These are phyloP conservation scores for Mimumesa dahlbomi DNA, from an alignment of 2,888 invertebrate species.

Conservation along the genomic window DNA sequence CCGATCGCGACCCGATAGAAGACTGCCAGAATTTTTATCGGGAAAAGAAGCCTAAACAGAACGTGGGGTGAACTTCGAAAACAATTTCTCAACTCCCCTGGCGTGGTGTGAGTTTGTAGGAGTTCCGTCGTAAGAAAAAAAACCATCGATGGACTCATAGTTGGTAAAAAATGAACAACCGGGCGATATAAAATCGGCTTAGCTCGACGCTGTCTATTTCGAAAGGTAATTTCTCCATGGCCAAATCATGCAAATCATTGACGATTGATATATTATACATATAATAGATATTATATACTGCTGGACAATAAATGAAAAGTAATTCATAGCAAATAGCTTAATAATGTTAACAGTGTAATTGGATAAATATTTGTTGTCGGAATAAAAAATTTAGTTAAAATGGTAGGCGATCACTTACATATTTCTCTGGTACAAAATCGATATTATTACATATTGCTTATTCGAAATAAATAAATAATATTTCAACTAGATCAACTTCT, in stretches of 20 bases:
- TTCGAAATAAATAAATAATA: too few relatives aligned
- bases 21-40: constrained; percentile 37
- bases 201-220: constrained; percentile 14
- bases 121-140: constrained; percentile 26
- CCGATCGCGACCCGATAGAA: constrained; percentile 14
- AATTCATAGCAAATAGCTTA: neutral
- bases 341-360: too few relatives aligned
- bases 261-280: too few relatives aligned
- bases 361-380: too few relatives aligned
- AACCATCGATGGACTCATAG: constrained; percentile 24
- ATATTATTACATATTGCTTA: too few relatives aligned
- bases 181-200: constrained; percentile 19
- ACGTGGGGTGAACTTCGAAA: constrained; percentile 34
- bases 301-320: too few relatives aligned
- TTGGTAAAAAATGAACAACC: constrained; percentile 36
- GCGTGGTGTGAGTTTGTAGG: constrained; percentile 27
- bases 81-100: constrained; percentile 39
- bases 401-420: neutral
- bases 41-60: constrained; percentile 32
- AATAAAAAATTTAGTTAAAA: too few relatives aligned
- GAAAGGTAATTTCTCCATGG: neutral
- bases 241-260: neutral
- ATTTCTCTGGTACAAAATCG: neutral
- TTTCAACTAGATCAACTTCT: too few relatives aligned
- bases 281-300: too few relatives aligned